phyloP scores from a whole-genome alignment of 2,797 vertebrate species.

The Cichlasoma orientale region DNA sequence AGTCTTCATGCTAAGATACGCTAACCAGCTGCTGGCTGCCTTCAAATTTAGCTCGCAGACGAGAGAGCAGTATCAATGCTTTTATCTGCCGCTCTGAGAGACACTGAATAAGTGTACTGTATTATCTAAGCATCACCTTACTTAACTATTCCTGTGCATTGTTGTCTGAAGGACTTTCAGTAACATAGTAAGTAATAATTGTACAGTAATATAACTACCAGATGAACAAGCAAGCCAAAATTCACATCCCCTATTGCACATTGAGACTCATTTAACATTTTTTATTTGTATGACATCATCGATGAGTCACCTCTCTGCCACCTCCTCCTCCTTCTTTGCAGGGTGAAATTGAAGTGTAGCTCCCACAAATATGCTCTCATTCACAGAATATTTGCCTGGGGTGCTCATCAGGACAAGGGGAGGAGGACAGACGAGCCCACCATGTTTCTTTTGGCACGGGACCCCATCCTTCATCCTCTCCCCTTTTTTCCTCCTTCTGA shows the following conservation, averaged over 20 bases:
- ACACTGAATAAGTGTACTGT: neutral
- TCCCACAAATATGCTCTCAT: slow-evolving; percentile 70
- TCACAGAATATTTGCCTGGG: slow-evolving; percentile 74
- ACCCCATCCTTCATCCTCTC: slow-evolving; percentile 60
- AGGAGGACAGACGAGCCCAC: slow-evolving; percentile 70
- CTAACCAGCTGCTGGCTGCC: neutral
- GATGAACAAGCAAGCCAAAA: slow-evolving; percentile 13
- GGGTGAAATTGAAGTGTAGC: slow-evolving; percentile 45
- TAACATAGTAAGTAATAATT: neutral
- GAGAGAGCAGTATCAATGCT: neutral
- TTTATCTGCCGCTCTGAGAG: neutral
- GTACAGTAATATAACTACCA: slow-evolving; percentile 26
- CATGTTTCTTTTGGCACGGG: slow-evolving; percentile 77
- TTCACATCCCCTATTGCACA: slow-evolving; percentile 38
- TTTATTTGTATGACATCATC: slow-evolving; percentile 70
- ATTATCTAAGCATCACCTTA: neutral
- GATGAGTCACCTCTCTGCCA: slow-evolving; percentile 53
- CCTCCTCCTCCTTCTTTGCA: slow-evolving; percentile 25
- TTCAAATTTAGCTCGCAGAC: neutral
- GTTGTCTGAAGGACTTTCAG: neutral
- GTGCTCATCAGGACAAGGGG: slow-evolving; percentile 74
- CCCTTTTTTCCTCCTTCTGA: slow-evolving; percentile 67
- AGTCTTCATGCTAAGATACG: neutral
- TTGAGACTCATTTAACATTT: slow-evolving; percentile 51
- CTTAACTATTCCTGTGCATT: neutral